Base-by-base conservation (phyloP, 2,113 vertebrate species). In the Caranx melampygus region DNA sequence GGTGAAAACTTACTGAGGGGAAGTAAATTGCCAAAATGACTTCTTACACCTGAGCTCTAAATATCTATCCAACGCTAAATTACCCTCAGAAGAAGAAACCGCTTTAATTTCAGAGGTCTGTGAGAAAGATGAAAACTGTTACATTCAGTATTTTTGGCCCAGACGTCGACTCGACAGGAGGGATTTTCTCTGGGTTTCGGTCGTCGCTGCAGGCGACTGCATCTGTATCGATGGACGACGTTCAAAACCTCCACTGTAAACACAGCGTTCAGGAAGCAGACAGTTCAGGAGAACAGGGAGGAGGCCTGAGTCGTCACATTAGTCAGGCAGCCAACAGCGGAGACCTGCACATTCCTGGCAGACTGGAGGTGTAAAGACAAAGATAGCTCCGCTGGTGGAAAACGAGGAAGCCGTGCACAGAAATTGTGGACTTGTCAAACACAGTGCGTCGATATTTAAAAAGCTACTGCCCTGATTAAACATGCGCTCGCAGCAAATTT, bases 291-390 rank as follows among this genome's bases (percentile, higher is more conserved):
- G 57, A 33, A 87, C 62, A 85, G 12, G 21, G 52, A 75, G 85
- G 79, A 72, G 49, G 37, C 72, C 9, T 13, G 9, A 45, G 44
- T 51, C 45, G 67, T 65, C 66, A 75, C 57, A 54, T 68, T 60
- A 61, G 20, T 81, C 74, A 84, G 55, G 63, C 79, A 20, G 47
- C 65, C 62, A 75, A 49, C 73, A 63, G 44, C 59, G 12, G 65
- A 77, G 60, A 67, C 54, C 20, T 79, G 83, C 51, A 65, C 5
- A 80, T 88, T 87, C 61, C 66, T 86, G 82, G 85, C 87, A 77
- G 67, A 44, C 63, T 75, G 42, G 51, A 72, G 70, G 83, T 85
- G 75, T 65, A 57, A 69, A 69, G 72, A 82, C 45, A 52, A 62
- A 47, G 51, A 76, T 21, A 67, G 75, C 21, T 84, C 8, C 47